phyloP scores from a whole-genome alignment of 2,797 vertebrate species.

The Scleropages formosus region DNA sequence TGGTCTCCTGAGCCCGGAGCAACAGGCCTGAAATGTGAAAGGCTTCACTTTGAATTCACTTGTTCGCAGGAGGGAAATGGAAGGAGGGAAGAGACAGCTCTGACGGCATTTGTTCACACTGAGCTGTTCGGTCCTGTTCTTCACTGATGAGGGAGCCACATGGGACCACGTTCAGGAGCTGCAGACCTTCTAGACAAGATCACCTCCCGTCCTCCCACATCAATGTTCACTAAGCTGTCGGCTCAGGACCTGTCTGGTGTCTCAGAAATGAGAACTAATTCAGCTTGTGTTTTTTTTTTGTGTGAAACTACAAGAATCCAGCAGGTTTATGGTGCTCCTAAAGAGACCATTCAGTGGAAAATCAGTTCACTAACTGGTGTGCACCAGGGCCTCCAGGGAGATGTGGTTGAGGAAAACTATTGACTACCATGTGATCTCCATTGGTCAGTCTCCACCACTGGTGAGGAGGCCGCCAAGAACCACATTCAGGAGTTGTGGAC shows the following conservation, averaged over 20 bases:
- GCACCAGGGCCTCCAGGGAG: not conserved
- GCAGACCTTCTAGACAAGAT: too few relatives aligned
- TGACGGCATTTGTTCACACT: not conserved
- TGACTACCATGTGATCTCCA: too few relatives aligned
- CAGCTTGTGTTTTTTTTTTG: not conserved
- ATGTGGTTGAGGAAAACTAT: not conserved
- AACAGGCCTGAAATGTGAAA: constrained; percentile 14
- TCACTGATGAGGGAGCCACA: too few relatives aligned
- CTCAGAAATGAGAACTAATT: not conserved
- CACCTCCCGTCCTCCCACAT: not conserved
- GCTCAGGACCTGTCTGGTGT: not conserved
- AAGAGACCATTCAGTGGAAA: too few relatives aligned
- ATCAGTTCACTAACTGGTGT: not conserved
- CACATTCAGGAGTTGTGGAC: too few relatives aligned
- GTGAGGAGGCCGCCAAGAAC: too few relatives aligned
- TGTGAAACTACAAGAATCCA: not conserved
- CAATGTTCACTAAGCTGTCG: not conserved
- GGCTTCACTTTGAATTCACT: not conserved
- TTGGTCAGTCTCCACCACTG: too few relatives aligned
- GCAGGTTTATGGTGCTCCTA: not conserved
- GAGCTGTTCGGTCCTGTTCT: too few relatives aligned
- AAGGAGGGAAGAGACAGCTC: not conserved
- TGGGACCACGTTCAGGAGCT: too few relatives aligned
- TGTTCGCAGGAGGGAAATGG: not conserved
- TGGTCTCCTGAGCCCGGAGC: constrained; percentile 8